Evolutionary conservation across 2,113 vertebrate genomes (phyloP).

Genomic region (Ploceus nigricollis): DNA sequence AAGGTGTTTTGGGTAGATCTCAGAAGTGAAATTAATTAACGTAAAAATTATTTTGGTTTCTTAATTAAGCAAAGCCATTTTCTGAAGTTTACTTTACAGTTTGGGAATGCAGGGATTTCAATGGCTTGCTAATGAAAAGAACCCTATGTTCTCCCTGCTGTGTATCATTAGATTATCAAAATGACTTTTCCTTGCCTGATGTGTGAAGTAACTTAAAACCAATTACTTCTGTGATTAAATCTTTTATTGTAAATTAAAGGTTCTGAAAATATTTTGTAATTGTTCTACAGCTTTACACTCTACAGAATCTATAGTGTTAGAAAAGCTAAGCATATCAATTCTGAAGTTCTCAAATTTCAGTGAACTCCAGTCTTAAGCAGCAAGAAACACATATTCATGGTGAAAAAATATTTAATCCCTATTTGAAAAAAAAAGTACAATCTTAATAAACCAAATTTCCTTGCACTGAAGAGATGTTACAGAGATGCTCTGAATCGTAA

Average conservation of each 20-base stretch:
- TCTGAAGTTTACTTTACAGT: constrained; percentile 4
- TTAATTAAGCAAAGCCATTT: constrained; percentile 37
- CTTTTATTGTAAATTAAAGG: not conserved
- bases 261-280: not conserved
- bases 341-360: not conserved
- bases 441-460: not conserved
- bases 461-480: not conserved
- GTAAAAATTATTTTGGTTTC: not conserved
- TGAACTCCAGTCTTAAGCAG: not conserved
- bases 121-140: constrained; percentile 37
- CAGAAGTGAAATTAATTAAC: not conserved
- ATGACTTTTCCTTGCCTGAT: constrained; percentile 12
- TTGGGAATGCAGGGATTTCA: constrained; percentile 2
- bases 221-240: constrained; percentile 41
- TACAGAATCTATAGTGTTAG: not conserved
- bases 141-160: constrained; percentile 26
- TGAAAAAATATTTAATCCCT: not conserved
- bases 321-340: not conserved
- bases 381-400: not conserved
- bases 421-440: not conserved
- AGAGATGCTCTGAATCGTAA: not conserved
- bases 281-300: not conserved
- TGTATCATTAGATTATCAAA: constrained; percentile 43
- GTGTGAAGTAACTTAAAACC: constrained; percentile 25
- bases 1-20: not conserved